phyloP scores from a whole-genome alignment of 1,140 invertebrate species.

The Kradibia gibbosae region DNA sequence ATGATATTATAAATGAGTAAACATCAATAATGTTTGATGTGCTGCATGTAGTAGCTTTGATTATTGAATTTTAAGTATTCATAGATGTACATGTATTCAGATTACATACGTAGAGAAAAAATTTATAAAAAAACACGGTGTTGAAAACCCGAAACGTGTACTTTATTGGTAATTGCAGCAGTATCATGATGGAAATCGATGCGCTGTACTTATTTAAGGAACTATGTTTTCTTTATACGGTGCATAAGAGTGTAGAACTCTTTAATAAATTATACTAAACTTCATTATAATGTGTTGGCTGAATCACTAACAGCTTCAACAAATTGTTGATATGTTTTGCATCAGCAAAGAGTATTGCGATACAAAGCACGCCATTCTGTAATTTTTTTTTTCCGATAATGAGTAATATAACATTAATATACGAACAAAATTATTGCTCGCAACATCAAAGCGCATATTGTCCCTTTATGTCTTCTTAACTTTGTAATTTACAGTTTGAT shows the following conservation, averaged over 20 bases:
- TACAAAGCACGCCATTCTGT: not conserved
- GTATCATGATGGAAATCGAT: not conserved
- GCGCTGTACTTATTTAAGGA: not conserved
- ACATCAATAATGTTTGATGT: too few relatives aligned
- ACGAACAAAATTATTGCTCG: not conserved
- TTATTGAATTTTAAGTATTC: too few relatives aligned
- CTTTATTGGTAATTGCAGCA: too few relatives aligned
- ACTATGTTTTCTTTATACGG: not conserved
- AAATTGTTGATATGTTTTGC: not conserved
- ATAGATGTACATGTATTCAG: too few relatives aligned
- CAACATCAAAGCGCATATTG: not conserved
- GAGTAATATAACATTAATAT: not conserved
- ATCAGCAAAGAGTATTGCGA: not conserved
- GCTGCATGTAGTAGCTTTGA: too few relatives aligned
- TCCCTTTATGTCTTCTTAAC: not conserved
- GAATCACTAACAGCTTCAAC: not conserved
- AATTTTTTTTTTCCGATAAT: not conserved
- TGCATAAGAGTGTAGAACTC: not conserved
- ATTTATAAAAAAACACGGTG: too few relatives aligned
- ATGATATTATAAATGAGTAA: too few relatives aligned
- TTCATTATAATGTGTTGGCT: not conserved
- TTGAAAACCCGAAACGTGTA: too few relatives aligned
- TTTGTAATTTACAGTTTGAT: not conserved
- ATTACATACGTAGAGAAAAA: too few relatives aligned
- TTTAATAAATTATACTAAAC: not conserved